Conservation (phyloP, 2,113 vertebrate genomes). For the Phylloscopus trochilus region DNA sequence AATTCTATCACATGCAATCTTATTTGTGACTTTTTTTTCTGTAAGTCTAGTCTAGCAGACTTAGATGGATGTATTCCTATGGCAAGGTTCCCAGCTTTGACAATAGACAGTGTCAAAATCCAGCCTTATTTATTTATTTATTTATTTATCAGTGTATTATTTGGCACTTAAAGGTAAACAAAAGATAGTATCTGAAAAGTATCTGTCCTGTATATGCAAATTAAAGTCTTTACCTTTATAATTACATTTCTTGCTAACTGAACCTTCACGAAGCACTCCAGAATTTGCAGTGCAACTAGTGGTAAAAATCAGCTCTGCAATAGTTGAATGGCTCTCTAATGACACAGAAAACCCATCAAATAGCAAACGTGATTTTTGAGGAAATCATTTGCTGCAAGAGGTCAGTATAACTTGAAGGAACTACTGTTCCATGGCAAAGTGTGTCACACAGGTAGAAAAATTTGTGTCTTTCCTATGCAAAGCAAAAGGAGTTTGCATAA, state of each 20-base stretch:
- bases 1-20: not conserved
- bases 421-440: not conserved
- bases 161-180: not conserved
- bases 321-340: not conserved
- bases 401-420: not conserved
- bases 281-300: not conserved
- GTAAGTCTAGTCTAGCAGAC: not conserved
- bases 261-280: not conserved
- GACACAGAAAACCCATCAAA: not conserved
- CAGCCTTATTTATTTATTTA: not conserved
- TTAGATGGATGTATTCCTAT: not conserved
- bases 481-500: not conserved
- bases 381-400: not conserved
- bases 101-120: not conserved
- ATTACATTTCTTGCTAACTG: not conserved
- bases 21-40: not conserved
- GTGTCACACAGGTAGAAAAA: not conserved
- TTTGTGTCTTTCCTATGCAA: not conserved
- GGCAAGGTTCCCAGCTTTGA: not conserved
- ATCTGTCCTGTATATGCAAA: not conserved
- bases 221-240: not conserved
- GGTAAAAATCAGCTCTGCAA: not conserved
- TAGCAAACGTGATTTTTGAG: not conserved
- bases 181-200: not conserved
- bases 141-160: not conserved